Conservation (phyloP, 2,888 invertebrate genomes). For the Ctena decussata region DNA sequence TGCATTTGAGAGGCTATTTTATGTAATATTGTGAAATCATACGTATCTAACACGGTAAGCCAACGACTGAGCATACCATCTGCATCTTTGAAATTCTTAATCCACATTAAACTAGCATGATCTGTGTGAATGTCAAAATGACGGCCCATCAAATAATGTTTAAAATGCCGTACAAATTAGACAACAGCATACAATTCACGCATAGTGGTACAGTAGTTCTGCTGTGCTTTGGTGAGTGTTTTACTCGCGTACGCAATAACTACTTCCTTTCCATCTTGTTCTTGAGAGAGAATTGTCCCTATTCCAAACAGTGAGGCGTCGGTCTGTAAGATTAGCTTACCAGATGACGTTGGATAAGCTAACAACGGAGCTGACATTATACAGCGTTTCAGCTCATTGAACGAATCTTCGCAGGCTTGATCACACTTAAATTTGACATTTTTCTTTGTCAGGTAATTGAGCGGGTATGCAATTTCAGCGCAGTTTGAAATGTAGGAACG, state of each 20-base stretch:
- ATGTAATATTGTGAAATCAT: constrained; percentile 29
- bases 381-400: background rate
- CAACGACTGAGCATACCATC: constrained; percentile 37
- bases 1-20: constrained; percentile 1
- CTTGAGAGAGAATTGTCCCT: constrained; percentile 43
- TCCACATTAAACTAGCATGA: constrained; percentile 30
- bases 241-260: constrained; percentile 41
- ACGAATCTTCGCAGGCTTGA: constrained; percentile 2
- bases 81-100: constrained; percentile 48
- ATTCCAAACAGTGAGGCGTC: constrained; percentile 36
- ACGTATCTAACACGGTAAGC: constrained; percentile 33
- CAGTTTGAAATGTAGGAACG: constrained; percentile 26
- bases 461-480: constrained; percentile 2
- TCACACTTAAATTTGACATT: constrained; percentile 10
- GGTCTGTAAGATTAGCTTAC: constrained; percentile 28
- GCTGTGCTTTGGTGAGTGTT: constrained; percentile 18
- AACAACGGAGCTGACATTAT: background rate
- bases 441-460: constrained; percentile 10
- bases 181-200: constrained; percentile 53
- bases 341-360: background rate
- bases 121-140: constrained; percentile 34
- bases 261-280: constrained; percentile 30
- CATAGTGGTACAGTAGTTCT: constrained; percentile 44
- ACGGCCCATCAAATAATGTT: constrained; percentile 34
- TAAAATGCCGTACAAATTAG: constrained; percentile 27